Evolutionary conservation across 2,113 vertebrate species (phyloP), one percentile per base, ranked within the genome.

Genomic region (Aptenodytes patagonicus): DNA sequence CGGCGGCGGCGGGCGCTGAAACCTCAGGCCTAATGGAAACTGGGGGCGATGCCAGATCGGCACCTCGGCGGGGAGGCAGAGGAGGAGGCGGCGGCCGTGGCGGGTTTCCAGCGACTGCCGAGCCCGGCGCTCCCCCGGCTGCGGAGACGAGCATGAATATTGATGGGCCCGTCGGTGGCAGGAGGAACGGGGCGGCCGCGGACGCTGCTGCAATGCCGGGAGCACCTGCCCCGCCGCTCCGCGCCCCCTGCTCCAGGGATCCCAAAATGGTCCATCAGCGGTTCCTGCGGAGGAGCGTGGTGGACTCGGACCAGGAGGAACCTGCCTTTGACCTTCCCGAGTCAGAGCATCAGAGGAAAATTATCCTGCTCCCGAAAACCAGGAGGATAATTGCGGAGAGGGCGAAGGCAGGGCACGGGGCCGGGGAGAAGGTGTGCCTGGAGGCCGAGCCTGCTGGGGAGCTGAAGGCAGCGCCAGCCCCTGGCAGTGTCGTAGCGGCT

Each of bases 291-390:
- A 97, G 99, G 95, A 99, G 98, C 77, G 97, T 99, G 95, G 99
- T 99, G 98, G 98, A 99, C 94, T 99, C 99, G 28, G 99, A 99
- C 94, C 98, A 98, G 84, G 99, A 99, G 97, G 99, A 99, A 52
- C 98, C 97, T 2, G 94, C 98, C 52, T 96, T 98, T 86, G 99
- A 99, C 86, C 93, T 98, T 11, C 81, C 97, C 61, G 99, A 99
- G 92, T 97, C 98, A 7, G 97, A 98, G 83, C 96, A 96, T 73
- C 98, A 97, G 95, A 94, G 97, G 90, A 97, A 97, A 54, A 98
- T 98, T 36, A 96, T 98, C 29, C 90, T 98, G 82, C 97, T 98
- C 49, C 97, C 98, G 54, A 98, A 98, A 96, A 97, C 98, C 38
- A 58, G 98, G 91, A 89, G 97, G 96, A 98, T 98, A 78, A 98